Evolutionary conservation across 92 coral and sea anemone species (phyloP), one percentile per base, ranked within the genome.

Genomic region (Parazoanthus swiftii): DNA sequence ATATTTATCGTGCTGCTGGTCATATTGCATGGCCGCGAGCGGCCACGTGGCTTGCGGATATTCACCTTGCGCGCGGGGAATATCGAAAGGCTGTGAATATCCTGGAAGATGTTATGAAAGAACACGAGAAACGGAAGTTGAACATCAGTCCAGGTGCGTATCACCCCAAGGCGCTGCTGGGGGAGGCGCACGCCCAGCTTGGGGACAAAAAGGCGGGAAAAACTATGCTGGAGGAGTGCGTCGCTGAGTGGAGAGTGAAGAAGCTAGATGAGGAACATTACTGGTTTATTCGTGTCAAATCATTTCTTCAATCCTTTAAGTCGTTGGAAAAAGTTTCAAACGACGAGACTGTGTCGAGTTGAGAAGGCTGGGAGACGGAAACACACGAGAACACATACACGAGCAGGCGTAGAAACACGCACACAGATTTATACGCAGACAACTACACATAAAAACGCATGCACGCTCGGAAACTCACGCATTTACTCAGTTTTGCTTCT

Each of bases 21-120:
- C 98, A 95, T 80, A 88, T 91, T 54, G 94, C 98, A 72, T 93
- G 94, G 93, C 98, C 95, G 9, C 95, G 98, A 50, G 94, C 93
- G 68, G 92, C 91, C 80, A 95, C 98, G 36, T 91, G 85, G 85
- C 86, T 95, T 74, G 96, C 98, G 5, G 95, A 92, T 76, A 89
- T 95, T 18, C 85, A 88, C 68, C 88, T 96, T 33, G 90, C 90
- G 35, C 94, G 91, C 48, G 77, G 59, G 74, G 89, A 89, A 35
- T 91, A 77, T 33, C 73, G 35, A 23, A 89, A 65, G 21, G 96
- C 98, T 36, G 89, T 89, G 63, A 43, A 6, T n/a, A 75, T 92
- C 68, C 82, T 96, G 66, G 85, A 92, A 54, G 93, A 93, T 65
- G 93, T 94, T 13, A 79, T 92, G 2, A 74, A 78, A 50, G 93